Conservation (phyloP, 2,797 vertebrate species). For the Acomys russatus region DNA sequence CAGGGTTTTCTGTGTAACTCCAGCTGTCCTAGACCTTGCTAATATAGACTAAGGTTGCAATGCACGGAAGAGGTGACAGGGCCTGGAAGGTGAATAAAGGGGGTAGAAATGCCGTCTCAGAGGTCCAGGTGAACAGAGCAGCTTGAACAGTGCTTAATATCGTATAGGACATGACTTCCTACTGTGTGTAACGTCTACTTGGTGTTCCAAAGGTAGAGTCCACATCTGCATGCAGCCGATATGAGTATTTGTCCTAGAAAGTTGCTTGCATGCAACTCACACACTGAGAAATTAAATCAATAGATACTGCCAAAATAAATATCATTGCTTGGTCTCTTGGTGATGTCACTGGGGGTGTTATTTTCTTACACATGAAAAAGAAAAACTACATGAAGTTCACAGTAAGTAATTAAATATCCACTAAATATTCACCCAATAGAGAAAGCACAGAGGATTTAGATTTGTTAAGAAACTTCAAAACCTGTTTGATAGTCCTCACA, state of each 20-base stretch:
- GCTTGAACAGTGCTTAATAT: neutral
- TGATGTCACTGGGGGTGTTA: slow-evolving; percentile 16
- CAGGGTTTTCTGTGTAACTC: neutral
- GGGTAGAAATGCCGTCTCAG: neutral
- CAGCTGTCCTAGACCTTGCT: neutral
- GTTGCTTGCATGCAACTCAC: slow-evolving; percentile 37
- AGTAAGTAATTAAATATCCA: slow-evolving; percentile 60
- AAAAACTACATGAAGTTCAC: slow-evolving; percentile 54
- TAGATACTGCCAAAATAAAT: slow-evolving; percentile 51
- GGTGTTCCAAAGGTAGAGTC: neutral
- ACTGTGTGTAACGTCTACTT: neutral
- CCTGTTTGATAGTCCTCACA: neutral
- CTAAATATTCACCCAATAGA: neutral
- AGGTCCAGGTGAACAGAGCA: neutral
- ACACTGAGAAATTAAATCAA: slow-evolving; percentile 19
- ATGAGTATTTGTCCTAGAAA: slow-evolving; percentile 51
- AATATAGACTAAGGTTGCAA: neutral
- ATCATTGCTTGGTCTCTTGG: slow-evolving; percentile 51
- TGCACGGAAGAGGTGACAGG: neutral
- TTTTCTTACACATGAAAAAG: slow-evolving; percentile 40
- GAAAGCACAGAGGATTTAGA: neutral
- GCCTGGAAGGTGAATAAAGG: neutral
- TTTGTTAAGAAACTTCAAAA: slow-evolving; percentile 5
- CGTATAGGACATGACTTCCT: neutral
- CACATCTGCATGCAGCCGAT: neutral